Percentiles rank a stretch among this genome's conserved stretches.
phyloP scores from a whole-genome alignment of 2,888 invertebrate genomes.

The Lagria hirta region DNA sequence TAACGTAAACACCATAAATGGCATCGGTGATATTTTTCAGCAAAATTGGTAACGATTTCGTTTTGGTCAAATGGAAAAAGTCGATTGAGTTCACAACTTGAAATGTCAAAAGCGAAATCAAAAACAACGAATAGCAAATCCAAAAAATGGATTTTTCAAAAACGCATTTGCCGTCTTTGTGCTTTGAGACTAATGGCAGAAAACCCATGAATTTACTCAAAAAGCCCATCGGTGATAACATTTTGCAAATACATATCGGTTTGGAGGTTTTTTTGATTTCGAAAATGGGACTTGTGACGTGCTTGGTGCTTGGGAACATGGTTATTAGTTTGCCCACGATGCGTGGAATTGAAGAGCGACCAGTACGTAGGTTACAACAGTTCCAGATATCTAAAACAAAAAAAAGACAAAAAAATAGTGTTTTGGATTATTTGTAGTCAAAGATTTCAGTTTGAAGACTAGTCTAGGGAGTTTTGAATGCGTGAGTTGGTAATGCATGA shows the following conservation, averaged over 20 bases:
- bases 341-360: slow-evolving; percentile 44
- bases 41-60: slow-evolving; percentile 43
- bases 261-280: slow-evolving; percentile 10
- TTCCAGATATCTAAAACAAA: slow-evolving; percentile 41
- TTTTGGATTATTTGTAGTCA: too few relatives aligned
- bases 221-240: slow-evolving; percentile 35
- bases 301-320: slow-evolving; percentile 20
- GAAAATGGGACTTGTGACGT: slow-evolving; percentile 13
- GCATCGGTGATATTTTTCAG: slow-evolving; percentile 45
- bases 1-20: slow-evolving; percentile 42
- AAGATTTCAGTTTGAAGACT: too few relatives aligned
- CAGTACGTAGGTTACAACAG: slow-evolving; percentile 42
- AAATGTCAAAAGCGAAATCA: slow-evolving; percentile 33
- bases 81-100: slow-evolving; percentile 40
- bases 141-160: slow-evolving; percentile 43
- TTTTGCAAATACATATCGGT: slow-evolving; percentile 44
- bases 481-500: too few relatives aligned
- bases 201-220: slow-evolving; percentile 44
- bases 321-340: slow-evolving; percentile 30
- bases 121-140: slow-evolving; percentile 39
- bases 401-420: background rate
- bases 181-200: slow-evolving; percentile 43
- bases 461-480: too few relatives aligned
- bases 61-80: slow-evolving; percentile 31
- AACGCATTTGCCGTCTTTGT: slow-evolving; percentile 41